These are phyloP conservation scores for Nebria brevicollis DNA, from an alignment of 2,888 invertebrate species.

Conservation along the genomic window DNA sequence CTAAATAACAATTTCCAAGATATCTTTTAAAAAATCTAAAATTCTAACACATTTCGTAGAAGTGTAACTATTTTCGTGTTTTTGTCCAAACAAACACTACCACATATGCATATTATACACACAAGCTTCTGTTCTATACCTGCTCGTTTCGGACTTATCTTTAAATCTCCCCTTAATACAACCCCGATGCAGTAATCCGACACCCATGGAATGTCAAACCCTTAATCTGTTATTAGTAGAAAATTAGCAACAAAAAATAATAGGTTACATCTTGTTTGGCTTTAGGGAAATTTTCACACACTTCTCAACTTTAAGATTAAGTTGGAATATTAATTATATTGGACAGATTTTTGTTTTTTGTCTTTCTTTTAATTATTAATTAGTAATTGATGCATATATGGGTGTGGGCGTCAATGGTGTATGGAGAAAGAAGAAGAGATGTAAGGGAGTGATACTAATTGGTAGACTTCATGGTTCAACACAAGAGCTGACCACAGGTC, in stretches of 20 bases:
- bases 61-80: neutral
- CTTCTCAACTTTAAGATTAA: neutral
- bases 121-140: neutral
- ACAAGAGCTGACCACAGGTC: neutral
- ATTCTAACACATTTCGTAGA: neutral
- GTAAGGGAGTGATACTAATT: constrained; percentile 1
- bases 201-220: neutral
- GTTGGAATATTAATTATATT: neutral
- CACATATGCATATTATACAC: neutral
- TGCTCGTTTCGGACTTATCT: neutral
- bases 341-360: neutral
- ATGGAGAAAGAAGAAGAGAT: neutral
- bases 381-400: neutral
- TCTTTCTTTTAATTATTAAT: neutral
- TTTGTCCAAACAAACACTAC: neutral
- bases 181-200: neutral
- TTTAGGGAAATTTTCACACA: neutral
- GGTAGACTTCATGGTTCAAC: neutral
- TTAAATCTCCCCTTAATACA: neutral
- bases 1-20: neutral
- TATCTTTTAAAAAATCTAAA: neutral
- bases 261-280: neutral
- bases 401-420: neutral
- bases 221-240: neutral
- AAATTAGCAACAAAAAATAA: neutral